Evolutionary conservation across 2,888 invertebrate species (phyloP), one percentile per base, ranked within the genome.

Genomic region (Colostygia pectinataria): DNA sequence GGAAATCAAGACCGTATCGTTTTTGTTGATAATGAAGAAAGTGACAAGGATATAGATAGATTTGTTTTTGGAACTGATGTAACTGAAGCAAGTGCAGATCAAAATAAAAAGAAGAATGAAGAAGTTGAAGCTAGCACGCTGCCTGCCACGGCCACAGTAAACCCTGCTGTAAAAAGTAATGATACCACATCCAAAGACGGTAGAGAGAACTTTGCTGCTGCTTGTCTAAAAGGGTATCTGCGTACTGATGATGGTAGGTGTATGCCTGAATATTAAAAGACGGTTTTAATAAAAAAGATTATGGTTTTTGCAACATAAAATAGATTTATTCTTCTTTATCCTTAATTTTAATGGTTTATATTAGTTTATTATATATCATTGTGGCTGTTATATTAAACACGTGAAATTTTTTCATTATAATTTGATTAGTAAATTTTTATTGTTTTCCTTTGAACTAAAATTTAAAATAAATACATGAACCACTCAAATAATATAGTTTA

Each of bases 161-260:
- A 23, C 20, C 49, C 54, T 29, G 6, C 41, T 4, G 43, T 45
- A 1, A 53, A 55, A n/a, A 50, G 47, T 13, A 57, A 55, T 37
- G 44, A 55, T 6, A 68, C 63, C 3, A 63, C 59, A 1, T 56
- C 38, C n/a, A 71, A 76, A 55, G 75, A 77, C 5, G 83, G 79
- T 8, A 71, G 72, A 55, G 83, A 80, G 63, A 83, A 76, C 49
- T 81, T 88, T 43, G 10, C 45, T 3, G 87, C 63, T 20, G 71
- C 65, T 15, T 88, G 89, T 61, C 27, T 71, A 2, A 8, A 75
- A 12, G 87, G 87, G 1, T 86, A 56, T 54, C 44, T 64, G 53
- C 73, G 77, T 7, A 84, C 86, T 6, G 31, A 67, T 27, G 87
- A 87, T 53, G 85, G 85, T 53, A 77, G 83, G 65, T 88, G 88